Percentiles rank a stretch among this genome's conserved stretches.
phyloP scores from a whole-genome alignment of 2,797 vertebrate genomes.

The Coluber constrictor region DNA sequence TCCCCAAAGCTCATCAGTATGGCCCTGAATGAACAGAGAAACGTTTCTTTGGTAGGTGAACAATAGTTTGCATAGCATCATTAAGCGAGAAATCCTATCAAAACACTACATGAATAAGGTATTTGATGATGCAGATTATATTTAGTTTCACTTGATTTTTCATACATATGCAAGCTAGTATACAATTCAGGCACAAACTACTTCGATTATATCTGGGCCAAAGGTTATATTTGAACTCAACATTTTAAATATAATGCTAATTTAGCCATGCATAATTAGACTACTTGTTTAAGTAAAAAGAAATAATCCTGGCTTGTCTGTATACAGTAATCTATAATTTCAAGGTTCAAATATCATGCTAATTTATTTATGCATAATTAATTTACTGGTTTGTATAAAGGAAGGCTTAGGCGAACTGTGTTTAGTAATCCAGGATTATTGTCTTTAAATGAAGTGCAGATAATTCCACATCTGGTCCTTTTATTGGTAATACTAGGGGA shows the following conservation, averaged over 20 bases:
- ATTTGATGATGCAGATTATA: background rate
- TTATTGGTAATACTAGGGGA: background rate
- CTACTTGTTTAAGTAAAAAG: background rate
- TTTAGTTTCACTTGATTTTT: background rate
- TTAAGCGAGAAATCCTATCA: background rate
- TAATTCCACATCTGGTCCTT: background rate
- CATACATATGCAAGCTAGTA: background rate
- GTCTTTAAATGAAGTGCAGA: background rate
- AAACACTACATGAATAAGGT: background rate
- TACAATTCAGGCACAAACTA: background rate
- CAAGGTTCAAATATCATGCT: background rate
- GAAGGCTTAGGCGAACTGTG: background rate
- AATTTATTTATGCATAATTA: background rate
- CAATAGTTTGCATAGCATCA: background rate
- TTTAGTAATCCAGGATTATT: background rate
- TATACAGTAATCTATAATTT: background rate
- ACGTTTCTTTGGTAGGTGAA: conserved; percentile 30
- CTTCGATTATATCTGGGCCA: background rate
- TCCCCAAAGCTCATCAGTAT: conserved; percentile 97
- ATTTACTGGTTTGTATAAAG: background rate
- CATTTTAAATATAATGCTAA: background rate
- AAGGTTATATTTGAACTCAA: background rate
- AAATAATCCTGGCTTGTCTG: background rate
- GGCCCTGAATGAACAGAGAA: conserved; percentile 76
- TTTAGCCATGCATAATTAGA: background rate